Evolutionary conservation across 2,113 vertebrate species (phyloP).

Genomic region (Dendropsophus ebraccatus): DNA sequence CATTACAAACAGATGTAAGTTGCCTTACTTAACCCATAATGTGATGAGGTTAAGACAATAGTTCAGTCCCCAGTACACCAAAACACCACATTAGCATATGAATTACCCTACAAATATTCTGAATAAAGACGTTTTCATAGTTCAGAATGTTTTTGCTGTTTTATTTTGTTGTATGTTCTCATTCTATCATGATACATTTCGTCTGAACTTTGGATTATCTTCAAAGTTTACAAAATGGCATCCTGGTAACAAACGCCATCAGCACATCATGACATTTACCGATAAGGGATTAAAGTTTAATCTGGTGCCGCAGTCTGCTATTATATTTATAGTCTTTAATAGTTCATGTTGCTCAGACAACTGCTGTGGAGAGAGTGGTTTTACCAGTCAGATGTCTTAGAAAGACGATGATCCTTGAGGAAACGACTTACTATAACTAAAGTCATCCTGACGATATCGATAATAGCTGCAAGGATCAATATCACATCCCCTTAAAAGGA

Average conservation of each 20-base stretch:
- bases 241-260: neutral
- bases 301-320: slow-evolving; percentile 55
- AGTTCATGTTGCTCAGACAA: slow-evolving; percentile 45
- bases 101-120: too few relatives aligned
- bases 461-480: slow-evolving; percentile 10
- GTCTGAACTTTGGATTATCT: slow-evolving; percentile 1
- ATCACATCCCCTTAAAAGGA: neutral
- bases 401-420: slow-evolving; percentile 13
- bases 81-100: too few relatives aligned
- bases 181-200: neutral
- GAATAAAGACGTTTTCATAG: too few relatives aligned
- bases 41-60: too few relatives aligned
- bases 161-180: neutral
- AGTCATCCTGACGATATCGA: neutral
- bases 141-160: too few relatives aligned
- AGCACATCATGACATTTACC: slow-evolving; percentile 55
- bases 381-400: slow-evolving; percentile 38
- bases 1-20: too few relatives aligned
- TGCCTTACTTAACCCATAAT: too few relatives aligned
- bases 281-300: slow-evolving; percentile 59
- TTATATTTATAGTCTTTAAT: slow-evolving; percentile 50
- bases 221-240: neutral
- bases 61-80: too few relatives aligned
- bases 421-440: neutral
- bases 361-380: neutral